Conservation (phyloP, 2,888 invertebrate genomes). For the Drosophila helvetica region DNA sequence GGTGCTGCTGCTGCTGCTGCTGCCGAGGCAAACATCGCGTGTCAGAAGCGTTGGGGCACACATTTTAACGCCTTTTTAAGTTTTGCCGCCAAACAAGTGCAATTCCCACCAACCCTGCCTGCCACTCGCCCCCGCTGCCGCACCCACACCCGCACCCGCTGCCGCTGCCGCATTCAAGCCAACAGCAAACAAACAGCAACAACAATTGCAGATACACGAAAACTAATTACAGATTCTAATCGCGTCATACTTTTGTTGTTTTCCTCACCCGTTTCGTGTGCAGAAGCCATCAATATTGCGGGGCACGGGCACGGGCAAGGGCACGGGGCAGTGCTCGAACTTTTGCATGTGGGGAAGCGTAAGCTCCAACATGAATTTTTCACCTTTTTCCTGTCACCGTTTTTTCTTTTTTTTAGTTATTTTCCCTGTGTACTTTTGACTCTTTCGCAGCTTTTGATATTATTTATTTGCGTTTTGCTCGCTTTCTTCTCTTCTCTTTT, state of each 20-base stretch:
- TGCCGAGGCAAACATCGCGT: slow-evolving; percentile 63
- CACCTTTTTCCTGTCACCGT: slow-evolving; percentile 47
- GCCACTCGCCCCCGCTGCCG: background rate
- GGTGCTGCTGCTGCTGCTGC: slow-evolving; percentile 46
- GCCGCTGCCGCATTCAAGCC: slow-evolving; percentile 17
- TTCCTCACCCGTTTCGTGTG: slow-evolving; percentile 66
- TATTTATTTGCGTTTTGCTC: slow-evolving; percentile 61
- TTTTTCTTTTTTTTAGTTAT: background rate
- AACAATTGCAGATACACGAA: slow-evolving; percentile 80
- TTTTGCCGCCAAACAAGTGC: slow-evolving; percentile 78
- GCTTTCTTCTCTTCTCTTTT: slow-evolving; percentile 23
- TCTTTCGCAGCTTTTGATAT: slow-evolving; percentile 53
- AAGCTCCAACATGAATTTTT: slow-evolving; percentile 45
- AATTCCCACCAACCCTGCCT: slow-evolving; percentile 63
- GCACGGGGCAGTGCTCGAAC: slow-evolving; percentile 7
- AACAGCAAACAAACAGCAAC: slow-evolving; percentile 36
- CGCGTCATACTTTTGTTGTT: slow-evolving; percentile 72
- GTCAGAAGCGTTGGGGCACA: slow-evolving; percentile 62
- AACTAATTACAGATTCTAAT: slow-evolving; percentile 82
- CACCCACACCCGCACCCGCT: background rate
- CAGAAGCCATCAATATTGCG: slow-evolving; percentile 77
- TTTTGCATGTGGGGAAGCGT: slow-evolving; percentile 18
- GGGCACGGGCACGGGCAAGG: slow-evolving; percentile 38
- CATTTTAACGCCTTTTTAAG: slow-evolving; percentile 80
- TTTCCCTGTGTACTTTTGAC: slow-evolving; percentile 41